Conservation (phyloP, 2,113 vertebrate genomes). For the Heterochromis multidens region DNA sequence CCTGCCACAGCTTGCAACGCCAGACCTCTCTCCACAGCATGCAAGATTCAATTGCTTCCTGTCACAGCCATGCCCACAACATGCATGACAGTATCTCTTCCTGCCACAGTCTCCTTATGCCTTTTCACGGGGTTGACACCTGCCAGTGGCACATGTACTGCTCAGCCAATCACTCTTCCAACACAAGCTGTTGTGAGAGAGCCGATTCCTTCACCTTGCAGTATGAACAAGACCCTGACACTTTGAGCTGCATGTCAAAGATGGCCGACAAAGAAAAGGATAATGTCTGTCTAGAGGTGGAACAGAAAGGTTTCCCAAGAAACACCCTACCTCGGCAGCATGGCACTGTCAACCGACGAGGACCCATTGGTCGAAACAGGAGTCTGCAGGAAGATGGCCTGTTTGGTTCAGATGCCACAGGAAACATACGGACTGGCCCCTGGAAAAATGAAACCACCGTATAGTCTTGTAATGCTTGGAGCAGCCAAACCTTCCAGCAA, state of each 20-base stretch:
- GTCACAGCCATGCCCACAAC: constrained; percentile 37
- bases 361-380: constrained; percentile 80
- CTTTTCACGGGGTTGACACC: constrained; percentile 50
- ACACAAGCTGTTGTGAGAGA: constrained; percentile 74
- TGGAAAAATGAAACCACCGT: constrained; percentile 98
- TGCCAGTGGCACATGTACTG: constrained; percentile 81
- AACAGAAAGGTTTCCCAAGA: constrained; percentile 55
- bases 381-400: constrained; percentile 81
- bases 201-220: constrained; percentile 69
- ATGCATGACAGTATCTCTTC: constrained; percentile 53
- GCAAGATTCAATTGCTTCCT: constrained; percentile 43
- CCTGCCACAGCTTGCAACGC: constrained; percentile 42
- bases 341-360: constrained; percentile 71
- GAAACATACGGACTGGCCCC: constrained; percentile 94
- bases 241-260: constrained; percentile 66
- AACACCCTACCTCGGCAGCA: constrained; percentile 83
- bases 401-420: constrained; percentile 82
- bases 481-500: constrained; percentile 22
- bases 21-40: constrained; percentile 59
- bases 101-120: constrained; percentile 60
- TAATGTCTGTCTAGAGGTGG: constrained; percentile 73
- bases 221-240: constrained; percentile 48
- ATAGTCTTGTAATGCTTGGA: constrained; percentile 69
- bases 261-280: constrained; percentile 65
- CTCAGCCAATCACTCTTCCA: constrained; percentile 40